Conservation (phyloP, 2,113 vertebrate species). For the Paedocypris sp. region DNA sequence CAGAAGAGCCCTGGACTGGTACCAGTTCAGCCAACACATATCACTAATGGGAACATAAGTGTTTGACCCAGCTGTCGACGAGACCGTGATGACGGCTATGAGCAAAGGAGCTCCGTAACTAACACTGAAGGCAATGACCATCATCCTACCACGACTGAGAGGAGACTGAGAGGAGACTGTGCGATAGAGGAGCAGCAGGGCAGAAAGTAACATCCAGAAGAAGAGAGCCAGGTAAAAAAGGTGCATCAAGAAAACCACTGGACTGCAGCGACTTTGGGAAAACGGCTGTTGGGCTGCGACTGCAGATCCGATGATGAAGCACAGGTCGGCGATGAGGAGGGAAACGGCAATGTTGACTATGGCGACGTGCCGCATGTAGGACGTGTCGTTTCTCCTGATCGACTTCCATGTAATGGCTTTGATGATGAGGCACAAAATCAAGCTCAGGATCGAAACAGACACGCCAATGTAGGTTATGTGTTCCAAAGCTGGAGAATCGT, state of each 20-base stretch:
- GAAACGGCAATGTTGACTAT: constrained; percentile 72
- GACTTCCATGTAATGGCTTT: constrained; percentile 67
- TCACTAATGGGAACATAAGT: constrained; percentile 51
- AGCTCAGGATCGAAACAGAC: constrained; percentile 65
- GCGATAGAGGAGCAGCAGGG: constrained; percentile 72
- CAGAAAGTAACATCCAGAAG: constrained; percentile 85
- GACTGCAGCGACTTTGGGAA: constrained; percentile 52
- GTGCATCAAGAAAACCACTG: constrained; percentile 77
- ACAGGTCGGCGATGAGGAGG: constrained; percentile 65
- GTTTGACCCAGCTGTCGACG: constrained; percentile 54
- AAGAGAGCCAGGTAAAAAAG: constrained; percentile 81
- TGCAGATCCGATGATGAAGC: constrained; percentile 65
- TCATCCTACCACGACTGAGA: constrained; percentile 61
- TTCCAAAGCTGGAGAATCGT: not conserved
- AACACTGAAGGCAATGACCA: constrained; percentile 58
- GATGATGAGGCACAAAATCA: constrained; percentile 67
- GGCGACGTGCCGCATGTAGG: constrained; percentile 73
- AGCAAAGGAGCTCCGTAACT: constrained; percentile 75
- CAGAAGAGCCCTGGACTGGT: constrained; percentile 64
- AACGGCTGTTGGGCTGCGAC: constrained; percentile 19
- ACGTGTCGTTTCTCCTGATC: constrained; percentile 61
- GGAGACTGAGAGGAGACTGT: constrained; percentile 68
- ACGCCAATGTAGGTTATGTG: constrained; percentile 59
- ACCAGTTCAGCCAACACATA: constrained; percentile 83
- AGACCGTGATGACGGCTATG: constrained; percentile 68